Percentiles rank a stretch among this genome's conserved stretches.
Conservation (phyloP, 2,888 invertebrate species). For the Drosophila conformis region DNA sequence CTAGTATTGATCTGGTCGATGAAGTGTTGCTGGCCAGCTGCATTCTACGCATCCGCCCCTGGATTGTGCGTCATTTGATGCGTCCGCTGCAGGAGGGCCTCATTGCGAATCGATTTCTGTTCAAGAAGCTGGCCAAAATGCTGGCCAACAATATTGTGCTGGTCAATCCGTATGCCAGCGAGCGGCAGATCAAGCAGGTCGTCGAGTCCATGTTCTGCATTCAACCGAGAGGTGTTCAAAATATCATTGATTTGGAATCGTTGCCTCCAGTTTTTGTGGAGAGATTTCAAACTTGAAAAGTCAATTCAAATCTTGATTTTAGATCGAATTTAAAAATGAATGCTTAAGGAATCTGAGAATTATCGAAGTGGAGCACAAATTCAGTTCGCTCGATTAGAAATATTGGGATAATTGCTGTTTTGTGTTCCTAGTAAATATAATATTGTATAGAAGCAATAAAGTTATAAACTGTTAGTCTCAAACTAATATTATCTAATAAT, state of each 20-base stretch:
- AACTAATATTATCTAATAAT: not conserved
- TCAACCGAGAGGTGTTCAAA: slow-evolving; percentile 71
- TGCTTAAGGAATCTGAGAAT: not conserved
- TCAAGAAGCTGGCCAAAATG: slow-evolving; percentile 82
- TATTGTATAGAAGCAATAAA: slow-evolving; percentile 29
- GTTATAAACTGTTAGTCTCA: slow-evolving; percentile 12
- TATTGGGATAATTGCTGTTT: not conserved
- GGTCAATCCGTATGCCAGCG: slow-evolving; percentile 82
- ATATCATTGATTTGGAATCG: slow-evolving; percentile 66
- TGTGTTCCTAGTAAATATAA: slow-evolving; percentile 24
- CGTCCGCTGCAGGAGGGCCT: slow-evolving; percentile 80
- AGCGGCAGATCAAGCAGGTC: slow-evolving; percentile 69
- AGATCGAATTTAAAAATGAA: slow-evolving; percentile 1
- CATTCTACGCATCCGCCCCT: slow-evolving; percentile 82
- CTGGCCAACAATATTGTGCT: slow-evolving; percentile 77
- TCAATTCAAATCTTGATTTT: not conserved
- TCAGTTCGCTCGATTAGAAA: not conserved
- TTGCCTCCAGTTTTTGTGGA: slow-evolving; percentile 56
- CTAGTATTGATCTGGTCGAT: slow-evolving; percentile 81
- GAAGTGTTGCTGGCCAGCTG: slow-evolving; percentile 81
- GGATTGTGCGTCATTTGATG: slow-evolving; percentile 83
- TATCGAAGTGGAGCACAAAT: not conserved
- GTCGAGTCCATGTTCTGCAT: slow-evolving; percentile 80
- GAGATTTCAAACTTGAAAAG: slow-evolving; percentile 30
- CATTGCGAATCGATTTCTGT: slow-evolving; percentile 82